A percentile compares a stretch with the other conserved stretches of the same genome.
Conservation (phyloP, 2,797 vertebrate genomes). For the Sternarchorhynchus goeldii region DNA sequence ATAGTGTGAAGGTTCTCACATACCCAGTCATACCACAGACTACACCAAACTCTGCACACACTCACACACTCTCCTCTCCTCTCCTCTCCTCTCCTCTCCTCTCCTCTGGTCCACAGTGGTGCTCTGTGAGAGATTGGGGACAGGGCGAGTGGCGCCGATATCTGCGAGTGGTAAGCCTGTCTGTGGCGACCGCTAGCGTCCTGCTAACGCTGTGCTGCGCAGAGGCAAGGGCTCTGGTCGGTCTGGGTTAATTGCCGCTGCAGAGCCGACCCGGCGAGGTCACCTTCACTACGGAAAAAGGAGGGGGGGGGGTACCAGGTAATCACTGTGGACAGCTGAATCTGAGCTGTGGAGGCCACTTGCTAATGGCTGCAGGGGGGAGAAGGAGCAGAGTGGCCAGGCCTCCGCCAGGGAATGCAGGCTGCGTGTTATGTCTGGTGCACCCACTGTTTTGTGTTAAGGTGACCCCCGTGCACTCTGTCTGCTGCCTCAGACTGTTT, state of each 20-base stretch:
- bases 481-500: constrained; percentile 61
- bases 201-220: constrained; percentile 39
- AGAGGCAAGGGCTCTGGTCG: constrained; percentile 58
- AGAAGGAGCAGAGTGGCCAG: constrained; percentile 43
- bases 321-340: constrained; percentile 64
- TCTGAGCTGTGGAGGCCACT: constrained; percentile 55
- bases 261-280: constrained; percentile 68
- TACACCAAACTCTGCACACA: constrained; percentile 5
- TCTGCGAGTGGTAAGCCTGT: constrained; percentile 39
- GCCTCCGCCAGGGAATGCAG: constrained; percentile 64
- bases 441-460: constrained; percentile 78
- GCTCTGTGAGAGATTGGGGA: constrained; percentile 24
- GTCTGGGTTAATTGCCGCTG: constrained; percentile 74
- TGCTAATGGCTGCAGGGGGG: constrained; percentile 55
- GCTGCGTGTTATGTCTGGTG: constrained; percentile 81
- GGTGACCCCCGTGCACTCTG: constrained; percentile 75
- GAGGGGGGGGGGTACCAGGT: constrained; percentile 50
- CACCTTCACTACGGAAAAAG: constrained; percentile 62
- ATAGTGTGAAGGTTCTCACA: constrained; percentile 30
- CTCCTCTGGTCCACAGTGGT: constrained; percentile 16
- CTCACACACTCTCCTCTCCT: constrained; percentile 17
- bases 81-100: constrained; percentile 24
- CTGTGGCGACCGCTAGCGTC: constrained; percentile 52
- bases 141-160: constrained; percentile 34
- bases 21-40: not conserved